Conservation (phyloP, 2,888 invertebrate genomes). For the Euzophera pinguis region DNA sequence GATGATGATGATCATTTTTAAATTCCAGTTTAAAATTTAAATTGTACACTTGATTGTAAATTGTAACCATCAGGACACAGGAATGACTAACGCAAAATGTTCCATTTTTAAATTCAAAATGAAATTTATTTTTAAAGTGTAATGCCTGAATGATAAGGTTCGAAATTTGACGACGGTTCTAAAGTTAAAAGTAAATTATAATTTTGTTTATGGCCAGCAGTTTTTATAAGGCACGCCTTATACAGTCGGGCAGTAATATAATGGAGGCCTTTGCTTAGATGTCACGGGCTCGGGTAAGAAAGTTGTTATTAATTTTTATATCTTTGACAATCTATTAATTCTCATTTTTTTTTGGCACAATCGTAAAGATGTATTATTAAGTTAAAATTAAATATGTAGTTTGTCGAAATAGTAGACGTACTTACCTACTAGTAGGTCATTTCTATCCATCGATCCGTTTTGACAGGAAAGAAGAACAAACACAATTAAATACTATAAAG, state of each 20-base stretch:
- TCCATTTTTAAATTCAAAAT: constrained; percentile 23
- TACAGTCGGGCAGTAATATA: constrained; percentile 39
- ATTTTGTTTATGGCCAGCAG: constrained; percentile 31
- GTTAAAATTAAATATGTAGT: neutral
- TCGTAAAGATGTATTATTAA: neutral
- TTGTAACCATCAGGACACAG: constrained; percentile 39
- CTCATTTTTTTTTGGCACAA: neutral
- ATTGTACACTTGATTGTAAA: constrained; percentile 10
- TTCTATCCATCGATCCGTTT: too few species aligned
- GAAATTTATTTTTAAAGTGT: neutral
- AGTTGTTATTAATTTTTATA: constrained; percentile 50
- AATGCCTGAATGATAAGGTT: constrained; percentile 19
- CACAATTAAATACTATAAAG: too few species aligned
- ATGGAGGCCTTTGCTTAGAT: constrained; percentile 56
- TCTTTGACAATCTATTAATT: constrained; percentile 28
- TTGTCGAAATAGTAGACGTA: too few species aligned
- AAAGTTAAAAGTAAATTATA: constrained; percentile 10
- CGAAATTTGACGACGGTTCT: constrained; percentile 9
- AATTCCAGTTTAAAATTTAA: constrained; percentile 9
- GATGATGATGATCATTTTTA: constrained; percentile 13
- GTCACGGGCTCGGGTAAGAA: constrained; percentile 50
- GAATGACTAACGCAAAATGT: constrained; percentile 45
- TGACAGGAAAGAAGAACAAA: too few species aligned
- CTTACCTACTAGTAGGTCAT: too few species aligned
- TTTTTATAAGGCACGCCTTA: constrained; percentile 45